Percentiles rank a stretch among this genome's conserved stretches.
phyloP scores from a whole-genome alignment of 2,888 invertebrate species.

The Drosophila bunnanda region DNA sequence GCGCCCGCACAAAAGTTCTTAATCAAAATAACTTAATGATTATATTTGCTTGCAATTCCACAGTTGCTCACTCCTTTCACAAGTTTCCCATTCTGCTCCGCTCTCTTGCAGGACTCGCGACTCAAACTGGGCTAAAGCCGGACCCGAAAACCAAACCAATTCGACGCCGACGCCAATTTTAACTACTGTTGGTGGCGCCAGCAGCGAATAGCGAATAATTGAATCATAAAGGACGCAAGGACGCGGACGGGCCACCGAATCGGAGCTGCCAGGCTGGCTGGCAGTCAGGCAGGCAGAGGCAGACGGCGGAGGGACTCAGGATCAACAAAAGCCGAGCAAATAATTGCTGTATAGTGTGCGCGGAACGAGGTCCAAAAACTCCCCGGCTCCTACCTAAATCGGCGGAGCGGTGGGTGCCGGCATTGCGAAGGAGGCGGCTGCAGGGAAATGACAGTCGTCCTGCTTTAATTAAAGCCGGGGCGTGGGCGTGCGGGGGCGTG shows the following conservation, averaged over 20 bases:
- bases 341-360: slow-evolving; percentile 65
- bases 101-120: slow-evolving; percentile 35
- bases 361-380: slow-evolving; percentile 9
- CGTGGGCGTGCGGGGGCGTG: slow-evolving; percentile 61
- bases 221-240: slow-evolving; percentile 65
- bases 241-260: slow-evolving; percentile 28
- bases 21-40: slow-evolving; percentile 81
- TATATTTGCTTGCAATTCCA: slow-evolving; percentile 68
- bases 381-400: neutral
- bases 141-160: slow-evolving; percentile 44
- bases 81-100: slow-evolving; percentile 26
- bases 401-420: slow-evolving; percentile 12
- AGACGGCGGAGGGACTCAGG: slow-evolving; percentile 38
- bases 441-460: slow-evolving; percentile 76
- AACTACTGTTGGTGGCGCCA: slow-evolving; percentile 67
- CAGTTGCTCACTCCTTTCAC: slow-evolving; percentile 56
- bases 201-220: slow-evolving; percentile 60
- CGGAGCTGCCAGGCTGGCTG: slow-evolving; percentile 2
- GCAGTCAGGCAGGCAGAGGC: too few relatives aligned
- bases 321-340: slow-evolving; percentile 80
- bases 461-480: slow-evolving; percentile 76
- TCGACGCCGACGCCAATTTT: slow-evolving; percentile 57
- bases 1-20: slow-evolving; percentile 72
- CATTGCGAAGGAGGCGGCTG: slow-evolving; percentile 44
- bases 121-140: slow-evolving; percentile 4